These are phyloP conservation scores for Maccullochella peelii DNA, from an alignment of 2,113 vertebrate genomes.

Conservation along the genomic window DNA sequence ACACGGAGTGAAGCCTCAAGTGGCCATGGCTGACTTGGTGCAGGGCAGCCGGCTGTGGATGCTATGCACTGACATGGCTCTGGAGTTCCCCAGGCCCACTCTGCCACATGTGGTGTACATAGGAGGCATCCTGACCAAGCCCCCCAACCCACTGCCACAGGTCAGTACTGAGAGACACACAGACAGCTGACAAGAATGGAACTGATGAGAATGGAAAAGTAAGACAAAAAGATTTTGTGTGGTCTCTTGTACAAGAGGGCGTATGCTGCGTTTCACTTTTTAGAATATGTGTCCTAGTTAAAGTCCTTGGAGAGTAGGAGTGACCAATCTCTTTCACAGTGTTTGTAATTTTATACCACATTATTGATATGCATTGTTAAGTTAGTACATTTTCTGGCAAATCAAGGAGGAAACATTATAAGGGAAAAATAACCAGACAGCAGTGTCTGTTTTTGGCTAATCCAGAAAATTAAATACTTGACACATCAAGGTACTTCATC, in stretches of 20 bases:
- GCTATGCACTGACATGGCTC: slow-evolving; percentile 96
- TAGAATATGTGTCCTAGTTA: not conserved
- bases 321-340: not conserved
- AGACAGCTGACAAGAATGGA: not conserved
- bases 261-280: not conserved
- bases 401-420: not conserved
- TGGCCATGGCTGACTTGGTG: slow-evolving; percentile 94
- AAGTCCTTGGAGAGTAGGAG: not conserved
- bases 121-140: slow-evolving; percentile 96
- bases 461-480: not conserved
- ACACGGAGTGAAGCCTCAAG: slow-evolving; percentile 87
- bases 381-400: not conserved
- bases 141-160: slow-evolving; percentile 92
- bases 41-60: slow-evolving; percentile 97
- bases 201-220: not conserved
- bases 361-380: not conserved
- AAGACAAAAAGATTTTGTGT: not conserved
- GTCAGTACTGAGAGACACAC: slow-evolving; percentile 82
- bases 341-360: not conserved
- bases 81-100: slow-evolving; percentile 97
- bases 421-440: not conserved
- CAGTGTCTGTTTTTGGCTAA: not conserved
- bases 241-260: not conserved
- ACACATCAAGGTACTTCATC: not conserved
- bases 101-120: slow-evolving; percentile 98